Evolutionary conservation across 2,888 invertebrate species (phyloP).

Genomic region (Chorisops tibialis): DNA sequence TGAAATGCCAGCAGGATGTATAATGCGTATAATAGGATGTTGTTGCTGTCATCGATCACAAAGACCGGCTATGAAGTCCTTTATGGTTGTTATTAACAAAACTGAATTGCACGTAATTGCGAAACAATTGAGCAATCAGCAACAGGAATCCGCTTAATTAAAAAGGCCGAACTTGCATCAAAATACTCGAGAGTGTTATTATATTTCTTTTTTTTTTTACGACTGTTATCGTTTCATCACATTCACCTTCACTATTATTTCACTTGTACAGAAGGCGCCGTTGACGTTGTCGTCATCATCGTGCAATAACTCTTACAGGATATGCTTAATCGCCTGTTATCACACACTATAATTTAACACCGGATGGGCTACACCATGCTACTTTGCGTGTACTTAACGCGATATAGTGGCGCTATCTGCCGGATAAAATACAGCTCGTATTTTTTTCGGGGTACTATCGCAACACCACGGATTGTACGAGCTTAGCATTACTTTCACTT

Average conservation of each 20-base stretch:
- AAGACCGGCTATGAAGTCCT: too few species aligned
- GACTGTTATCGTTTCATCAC: slow-evolving; percentile 16
- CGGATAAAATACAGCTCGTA: not conserved
- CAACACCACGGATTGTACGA: not conserved
- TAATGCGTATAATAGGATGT: too few species aligned
- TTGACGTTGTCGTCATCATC: slow-evolving; percentile 1
- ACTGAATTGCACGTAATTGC: too few species aligned
- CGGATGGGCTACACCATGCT: slow-evolving; percentile 10
- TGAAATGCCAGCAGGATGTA: too few species aligned
- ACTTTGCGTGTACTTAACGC: slow-evolving; percentile 11
- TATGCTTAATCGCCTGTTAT: slow-evolving; percentile 15
- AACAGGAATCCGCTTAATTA: too few species aligned
- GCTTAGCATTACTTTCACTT: not conserved
- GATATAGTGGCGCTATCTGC: not conserved
- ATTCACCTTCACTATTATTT: slow-evolving; percentile 11
- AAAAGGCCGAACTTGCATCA: too few species aligned
- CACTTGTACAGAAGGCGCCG: not conserved
- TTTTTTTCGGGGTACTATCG: not conserved
- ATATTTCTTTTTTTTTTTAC: not conserved
- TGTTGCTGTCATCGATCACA: too few species aligned
- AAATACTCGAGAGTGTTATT: not conserved
- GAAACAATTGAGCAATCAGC: too few species aligned
- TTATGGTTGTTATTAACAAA: too few species aligned
- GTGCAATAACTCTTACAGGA: slow-evolving; percentile 4
- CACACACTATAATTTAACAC: slow-evolving; percentile 14